Conservation (phyloP, 2,113 vertebrate genomes). For the Sinocyclocheilus anshuiensis region DNA sequence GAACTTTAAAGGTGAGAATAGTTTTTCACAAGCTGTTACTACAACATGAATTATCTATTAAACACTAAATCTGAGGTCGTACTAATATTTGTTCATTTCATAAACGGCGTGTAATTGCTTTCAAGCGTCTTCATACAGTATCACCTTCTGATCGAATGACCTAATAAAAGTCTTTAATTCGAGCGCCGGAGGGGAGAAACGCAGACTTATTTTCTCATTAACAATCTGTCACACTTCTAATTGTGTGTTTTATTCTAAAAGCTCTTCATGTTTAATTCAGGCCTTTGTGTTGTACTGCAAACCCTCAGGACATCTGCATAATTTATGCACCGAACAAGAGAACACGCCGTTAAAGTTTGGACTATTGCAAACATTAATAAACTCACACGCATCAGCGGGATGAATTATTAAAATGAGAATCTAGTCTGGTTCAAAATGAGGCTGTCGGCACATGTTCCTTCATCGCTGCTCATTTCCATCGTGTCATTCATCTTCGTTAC, state of each 20-base stretch:
- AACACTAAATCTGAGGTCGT: neutral
- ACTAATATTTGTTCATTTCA: neutral
- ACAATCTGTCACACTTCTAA: slow-evolving; percentile 53
- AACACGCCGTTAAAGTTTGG: slow-evolving; percentile 35
- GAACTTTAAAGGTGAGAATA: neutral
- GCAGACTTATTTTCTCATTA: slow-evolving; percentile 40
- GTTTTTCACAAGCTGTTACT: neutral
- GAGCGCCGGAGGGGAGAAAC: neutral
- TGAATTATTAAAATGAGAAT: slow-evolving; percentile 57
- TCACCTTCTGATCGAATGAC: neutral
- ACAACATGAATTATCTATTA: neutral
- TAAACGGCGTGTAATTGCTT: neutral
- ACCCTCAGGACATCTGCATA: slow-evolving; percentile 54
- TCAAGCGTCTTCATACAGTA: neutral
- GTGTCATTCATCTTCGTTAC: neutral
- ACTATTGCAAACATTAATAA: slow-evolving; percentile 48
- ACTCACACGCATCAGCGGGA: slow-evolving; percentile 52
- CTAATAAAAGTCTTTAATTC: slow-evolving; percentile 4
- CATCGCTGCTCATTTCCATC: neutral
- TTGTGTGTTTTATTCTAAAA: slow-evolving; percentile 57
- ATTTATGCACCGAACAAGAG: slow-evolving; percentile 59
- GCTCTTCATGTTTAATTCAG: slow-evolving; percentile 64
- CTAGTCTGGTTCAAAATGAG: slow-evolving; percentile 32
- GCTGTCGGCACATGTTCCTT: neutral
- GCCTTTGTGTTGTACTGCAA: slow-evolving; percentile 52